Evolutionary conservation across 2,797 vertebrate genomes (phyloP).

Genomic region (Gastrophryne carolinensis): DNA sequence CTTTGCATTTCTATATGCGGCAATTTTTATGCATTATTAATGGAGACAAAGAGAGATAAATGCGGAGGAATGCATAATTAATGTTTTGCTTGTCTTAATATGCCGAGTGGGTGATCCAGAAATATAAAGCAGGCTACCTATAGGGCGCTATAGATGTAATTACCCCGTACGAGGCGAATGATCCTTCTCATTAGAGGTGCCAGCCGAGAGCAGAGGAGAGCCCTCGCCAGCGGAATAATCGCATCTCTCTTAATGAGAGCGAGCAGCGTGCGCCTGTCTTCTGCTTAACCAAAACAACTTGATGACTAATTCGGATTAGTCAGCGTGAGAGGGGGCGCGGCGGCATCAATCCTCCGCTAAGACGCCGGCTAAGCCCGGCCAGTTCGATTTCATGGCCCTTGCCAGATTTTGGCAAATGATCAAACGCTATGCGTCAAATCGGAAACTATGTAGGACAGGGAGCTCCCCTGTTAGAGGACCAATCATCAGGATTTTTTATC

Average conservation of each 20-base stretch:
- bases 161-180: slow-evolving; percentile 14
- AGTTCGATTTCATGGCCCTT: background rate
- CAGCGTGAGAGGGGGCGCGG: background rate
- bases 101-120: background rate
- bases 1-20: background rate
- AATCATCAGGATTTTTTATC: too few species aligned
- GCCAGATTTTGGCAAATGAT: background rate
- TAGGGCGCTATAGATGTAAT: slow-evolving; percentile 28
- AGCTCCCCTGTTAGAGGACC: too few species aligned
- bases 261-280: slow-evolving; percentile 28
- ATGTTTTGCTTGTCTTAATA: background rate
- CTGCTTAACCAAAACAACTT: slow-evolving; percentile 16
- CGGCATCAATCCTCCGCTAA: background rate
- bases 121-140: slow-evolving; percentile 1
- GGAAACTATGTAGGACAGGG: too few species aligned
- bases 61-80: slow-evolving; percentile 16
- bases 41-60: slow-evolving; percentile 22
- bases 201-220: slow-evolving; percentile 13
- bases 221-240: slow-evolving; percentile 20
- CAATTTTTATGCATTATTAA: slow-evolving; percentile 6
- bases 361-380: background rate
- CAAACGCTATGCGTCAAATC: too few species aligned
- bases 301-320: slow-evolving; percentile 35
- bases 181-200: slow-evolving; percentile 23
- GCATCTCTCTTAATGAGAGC: slow-evolving; percentile 38